Base-by-base conservation (phyloP, 2,888 invertebrate genomes). In the Ochlodes sylvanus region DNA sequence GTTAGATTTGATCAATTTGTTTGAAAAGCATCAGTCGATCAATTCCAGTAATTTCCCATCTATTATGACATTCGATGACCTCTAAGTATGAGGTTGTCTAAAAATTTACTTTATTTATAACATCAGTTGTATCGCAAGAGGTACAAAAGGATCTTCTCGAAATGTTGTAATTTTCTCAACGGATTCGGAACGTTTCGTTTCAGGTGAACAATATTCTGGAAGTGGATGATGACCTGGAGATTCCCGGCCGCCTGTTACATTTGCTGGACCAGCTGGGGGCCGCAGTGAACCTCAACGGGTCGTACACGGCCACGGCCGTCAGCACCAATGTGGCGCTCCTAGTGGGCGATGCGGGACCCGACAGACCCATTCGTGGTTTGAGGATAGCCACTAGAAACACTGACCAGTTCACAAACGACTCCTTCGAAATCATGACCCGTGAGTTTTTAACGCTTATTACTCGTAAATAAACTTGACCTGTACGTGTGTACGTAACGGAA, bases 351-450 rank as follows among this genome's bases (percentile, higher is more conserved):
- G 83, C 88, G 0, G 73, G 77, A 2, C 87, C 89, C 0, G 71
- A 70, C 0, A 68, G 71, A 19, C 92, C 90, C 0, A 84, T 92
- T 0, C 76, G 76, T 6, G 93, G 93, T 0, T 74, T 93, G 19
- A 80, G 86, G 68, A 86, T 93, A 2, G 84, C 86, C 0, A 72
- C 82, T 0, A 77, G 82, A 14, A 76, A 78, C 0, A 68, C 65
- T 1, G 85, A 88, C 1, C 60, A 66, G 0, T 92, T 93, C 54
- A 78, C 74, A n/a, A 72, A 81, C 2, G 75, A 75, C 0, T 84
- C 85, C 2, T 92, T 93, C 67, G 76, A 87, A 62, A 80, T 93
- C 63, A 77, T 93, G 12, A 77, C 83, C 73, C 83, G 92, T 90
- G 69, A 74, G 75, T 52, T 9, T 4, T 44, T 27, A 4, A 27